Evolutionary conservation across 2,113 vertebrate species (phyloP).

Genomic region (Corvus moneduloides): DNA sequence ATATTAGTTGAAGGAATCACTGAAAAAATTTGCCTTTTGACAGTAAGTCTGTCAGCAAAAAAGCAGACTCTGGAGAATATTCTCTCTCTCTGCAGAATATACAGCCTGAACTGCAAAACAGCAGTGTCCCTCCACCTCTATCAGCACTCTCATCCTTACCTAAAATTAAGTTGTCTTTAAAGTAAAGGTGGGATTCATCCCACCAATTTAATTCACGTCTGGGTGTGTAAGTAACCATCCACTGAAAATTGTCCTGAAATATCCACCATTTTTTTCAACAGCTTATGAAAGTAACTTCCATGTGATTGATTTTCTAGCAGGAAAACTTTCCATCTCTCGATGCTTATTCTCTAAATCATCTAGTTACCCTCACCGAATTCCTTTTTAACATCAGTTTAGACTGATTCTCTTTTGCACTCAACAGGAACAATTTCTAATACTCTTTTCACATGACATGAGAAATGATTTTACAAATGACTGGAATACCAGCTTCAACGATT

Average conservation of each 20-base stretch:
- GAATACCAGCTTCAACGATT: neutral
- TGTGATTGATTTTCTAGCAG: neutral
- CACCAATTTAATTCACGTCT: neutral
- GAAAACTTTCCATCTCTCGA: neutral
- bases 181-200: neutral
- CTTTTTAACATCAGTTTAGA: neutral
- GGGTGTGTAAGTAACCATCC: neutral
- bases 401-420: neutral
- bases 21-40: neutral
- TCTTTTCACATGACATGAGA: neutral
- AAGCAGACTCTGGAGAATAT: neutral
- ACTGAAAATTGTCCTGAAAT: neutral
- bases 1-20: neutral
- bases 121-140: neutral
- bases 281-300: neutral
- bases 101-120: neutral
- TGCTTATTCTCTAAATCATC: neutral
- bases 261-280: neutral
- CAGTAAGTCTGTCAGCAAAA: neutral
- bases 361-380: neutral
- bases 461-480: slow-evolving; percentile 18
- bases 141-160: neutral
- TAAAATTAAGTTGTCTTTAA: neutral
- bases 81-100: neutral
- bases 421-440: neutral